Conservation (phyloP, 2,113 vertebrate genomes). For the Orientallactaga bullata region DNA sequence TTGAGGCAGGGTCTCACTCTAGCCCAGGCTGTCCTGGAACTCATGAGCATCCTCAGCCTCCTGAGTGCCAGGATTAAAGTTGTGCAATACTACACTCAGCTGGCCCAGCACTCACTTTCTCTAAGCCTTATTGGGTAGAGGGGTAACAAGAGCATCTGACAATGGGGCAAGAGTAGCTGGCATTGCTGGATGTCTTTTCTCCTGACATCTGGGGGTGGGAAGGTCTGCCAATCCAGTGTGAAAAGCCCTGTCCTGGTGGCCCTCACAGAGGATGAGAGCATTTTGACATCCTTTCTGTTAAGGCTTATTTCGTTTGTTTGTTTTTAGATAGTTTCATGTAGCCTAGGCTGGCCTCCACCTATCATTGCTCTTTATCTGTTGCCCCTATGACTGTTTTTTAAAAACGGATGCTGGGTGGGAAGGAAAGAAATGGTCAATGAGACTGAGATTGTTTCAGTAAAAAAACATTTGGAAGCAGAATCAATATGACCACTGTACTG, state of each 20-base stretch:
- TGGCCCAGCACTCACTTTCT: too few relatives aligned
- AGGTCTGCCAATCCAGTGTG: fast-evolving
- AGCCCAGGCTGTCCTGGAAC: too few relatives aligned
- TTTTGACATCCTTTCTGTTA: not conserved
- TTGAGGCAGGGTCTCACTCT: too few relatives aligned
- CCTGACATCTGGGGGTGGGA: not conserved
- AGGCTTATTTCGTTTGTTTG: not conserved
- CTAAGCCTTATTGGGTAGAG: not conserved
- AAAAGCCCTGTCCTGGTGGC: not conserved
- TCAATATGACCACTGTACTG: too few relatives aligned
- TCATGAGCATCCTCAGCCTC: too few relatives aligned
- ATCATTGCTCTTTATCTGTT: not conserved
- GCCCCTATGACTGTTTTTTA: not conserved
- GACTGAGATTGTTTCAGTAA: not conserved
- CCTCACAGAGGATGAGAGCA: not conserved
- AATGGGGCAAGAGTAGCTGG: fast-evolving
- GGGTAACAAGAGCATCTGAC: not conserved
- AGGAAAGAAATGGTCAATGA: not conserved
- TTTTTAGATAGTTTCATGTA: not conserved
- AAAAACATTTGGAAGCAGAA: not conserved
- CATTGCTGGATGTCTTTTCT: not conserved
- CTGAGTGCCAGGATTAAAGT: too few relatives aligned
- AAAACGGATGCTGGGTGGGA: not conserved
- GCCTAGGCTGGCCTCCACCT: not conserved
- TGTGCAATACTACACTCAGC: too few relatives aligned